Conservation (phyloP, 2,113 vertebrate species). For the Carlito syrichta region DNA sequence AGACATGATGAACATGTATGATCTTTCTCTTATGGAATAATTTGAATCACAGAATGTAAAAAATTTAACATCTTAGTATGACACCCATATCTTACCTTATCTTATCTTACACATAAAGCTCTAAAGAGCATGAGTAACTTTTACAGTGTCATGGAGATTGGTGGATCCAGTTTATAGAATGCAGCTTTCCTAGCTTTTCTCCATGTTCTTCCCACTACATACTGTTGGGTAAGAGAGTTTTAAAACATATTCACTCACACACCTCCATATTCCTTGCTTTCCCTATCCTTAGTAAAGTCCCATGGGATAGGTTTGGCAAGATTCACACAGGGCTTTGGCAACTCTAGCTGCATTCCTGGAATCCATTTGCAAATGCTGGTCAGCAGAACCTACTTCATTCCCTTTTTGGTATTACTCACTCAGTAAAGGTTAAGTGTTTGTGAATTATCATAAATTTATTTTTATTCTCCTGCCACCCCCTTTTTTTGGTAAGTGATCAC, state of each 20-base stretch:
- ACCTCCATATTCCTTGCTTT: background rate
- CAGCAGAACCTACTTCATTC: slow-evolving; percentile 12
- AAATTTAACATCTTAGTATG: background rate
- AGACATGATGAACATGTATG: background rate
- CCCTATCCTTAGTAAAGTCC: background rate
- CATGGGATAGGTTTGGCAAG: slow-evolving; percentile 16
- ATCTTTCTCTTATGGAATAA: background rate
- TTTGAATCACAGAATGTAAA: background rate
- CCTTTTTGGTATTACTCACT: slow-evolving; percentile 55
- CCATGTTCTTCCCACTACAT: background rate
- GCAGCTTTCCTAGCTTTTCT: background rate
- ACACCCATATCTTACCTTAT: background rate
- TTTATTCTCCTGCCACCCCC: background rate
- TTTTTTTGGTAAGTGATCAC: slow-evolving; percentile 46
- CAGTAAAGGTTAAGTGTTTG: slow-evolving; percentile 50
- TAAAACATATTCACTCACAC: background rate
- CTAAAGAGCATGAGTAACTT: background rate
- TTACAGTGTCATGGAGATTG: background rate
- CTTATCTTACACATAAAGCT: background rate
- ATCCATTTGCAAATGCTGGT: slow-evolving; percentile 56
- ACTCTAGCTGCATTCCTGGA: slow-evolving; percentile 55
- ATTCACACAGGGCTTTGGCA: slow-evolving; percentile 28
- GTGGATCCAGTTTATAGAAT: background rate
- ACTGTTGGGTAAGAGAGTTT: background rate
- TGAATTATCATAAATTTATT: slow-evolving; percentile 57